phyloP scores from a whole-genome alignment of 2,888 invertebrate genomes.

The Acleris sparsana region DNA sequence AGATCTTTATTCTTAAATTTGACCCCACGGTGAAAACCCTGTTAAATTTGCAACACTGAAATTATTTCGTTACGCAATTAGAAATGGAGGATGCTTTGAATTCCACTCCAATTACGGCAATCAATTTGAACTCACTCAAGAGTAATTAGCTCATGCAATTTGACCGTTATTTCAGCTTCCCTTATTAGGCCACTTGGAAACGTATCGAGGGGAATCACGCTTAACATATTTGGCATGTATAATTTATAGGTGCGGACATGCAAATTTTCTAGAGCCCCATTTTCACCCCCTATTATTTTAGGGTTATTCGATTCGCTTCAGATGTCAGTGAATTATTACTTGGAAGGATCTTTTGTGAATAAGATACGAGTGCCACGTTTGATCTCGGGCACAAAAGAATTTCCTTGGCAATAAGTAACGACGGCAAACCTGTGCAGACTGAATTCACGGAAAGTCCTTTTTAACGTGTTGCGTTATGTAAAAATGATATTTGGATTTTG shows the following conservation, averaged over 20 bases:
- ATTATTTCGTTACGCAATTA: slow-evolving; percentile 18
- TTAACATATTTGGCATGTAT: slow-evolving; percentile 65
- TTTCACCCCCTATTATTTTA: slow-evolving; percentile 54
- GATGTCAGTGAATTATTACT: slow-evolving; percentile 58
- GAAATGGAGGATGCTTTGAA: slow-evolving; percentile 18
- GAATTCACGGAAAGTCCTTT: slow-evolving; percentile 31
- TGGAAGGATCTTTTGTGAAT: slow-evolving; percentile 60
- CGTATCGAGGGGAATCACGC: slow-evolving; percentile 59
- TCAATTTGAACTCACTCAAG: slow-evolving; percentile 49
- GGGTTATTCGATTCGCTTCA: slow-evolving; percentile 51
- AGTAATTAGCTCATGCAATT: slow-evolving; percentile 59
- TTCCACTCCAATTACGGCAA: slow-evolving; percentile 30
- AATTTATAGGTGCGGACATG: slow-evolving; percentile 66
- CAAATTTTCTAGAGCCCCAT: slow-evolving; percentile 56
- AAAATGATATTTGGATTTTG: slow-evolving; percentile 12
- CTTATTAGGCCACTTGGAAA: slow-evolving; percentile 60
- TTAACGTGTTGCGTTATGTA: slow-evolving; percentile 28
- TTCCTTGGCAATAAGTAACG: slow-evolving; percentile 52
- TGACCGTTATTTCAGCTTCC: slow-evolving; percentile 59
- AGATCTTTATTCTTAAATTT: not conserved
- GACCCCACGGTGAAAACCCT: not conserved
- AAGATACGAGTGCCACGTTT: slow-evolving; percentile 59
- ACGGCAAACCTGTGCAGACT: slow-evolving; percentile 41
- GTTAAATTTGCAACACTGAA: slow-evolving; percentile 3
- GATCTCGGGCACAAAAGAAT: slow-evolving; percentile 57